Evolutionary conservation across 2,888 invertebrate genomes (phyloP).

Genomic region (Eretmocerus hayati): DNA sequence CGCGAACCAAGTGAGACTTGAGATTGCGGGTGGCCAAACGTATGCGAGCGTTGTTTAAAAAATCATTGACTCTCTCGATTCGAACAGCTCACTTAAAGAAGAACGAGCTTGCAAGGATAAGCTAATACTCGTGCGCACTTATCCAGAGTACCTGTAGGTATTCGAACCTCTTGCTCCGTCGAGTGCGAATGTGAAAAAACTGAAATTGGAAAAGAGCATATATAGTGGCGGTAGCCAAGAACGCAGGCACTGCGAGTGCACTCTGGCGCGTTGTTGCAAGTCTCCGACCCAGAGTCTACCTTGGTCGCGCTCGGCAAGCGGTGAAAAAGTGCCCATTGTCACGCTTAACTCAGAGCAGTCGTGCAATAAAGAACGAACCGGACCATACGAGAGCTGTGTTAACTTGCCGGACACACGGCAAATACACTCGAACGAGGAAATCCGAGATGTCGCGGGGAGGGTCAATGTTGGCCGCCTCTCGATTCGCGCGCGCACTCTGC

Average conservation of each 20-base stretch:
- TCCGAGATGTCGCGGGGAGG: not conserved
- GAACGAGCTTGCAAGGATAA: no score
- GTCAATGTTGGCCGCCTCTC: not conserved
- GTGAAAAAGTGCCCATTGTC: slow-evolving; percentile 15
- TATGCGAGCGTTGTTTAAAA: no score
- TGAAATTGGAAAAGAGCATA: not conserved
- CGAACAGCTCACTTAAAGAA: no score
- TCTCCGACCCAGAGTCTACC: no score
- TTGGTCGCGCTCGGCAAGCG: no score
- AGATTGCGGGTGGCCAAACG: no score
- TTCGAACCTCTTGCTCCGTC: not conserved
- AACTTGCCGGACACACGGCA: not conserved
- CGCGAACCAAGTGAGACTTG: no score
- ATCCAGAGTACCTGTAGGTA: not conserved
- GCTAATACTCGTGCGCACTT: no score
- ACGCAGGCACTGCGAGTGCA: not conserved
- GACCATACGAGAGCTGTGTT: not conserved
- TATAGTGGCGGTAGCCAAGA: not conserved
- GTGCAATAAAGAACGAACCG: slow-evolving; percentile 9
- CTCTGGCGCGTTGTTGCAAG: no score
- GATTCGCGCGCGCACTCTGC: not conserved
- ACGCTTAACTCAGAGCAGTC: slow-evolving; percentile 10
- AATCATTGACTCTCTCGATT: no score
- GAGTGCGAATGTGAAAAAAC: not conserved
- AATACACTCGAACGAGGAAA: not conserved